Evolutionary conservation across 1,140 invertebrate genomes (phyloP).

Genomic region (Papilio helenus): DNA sequence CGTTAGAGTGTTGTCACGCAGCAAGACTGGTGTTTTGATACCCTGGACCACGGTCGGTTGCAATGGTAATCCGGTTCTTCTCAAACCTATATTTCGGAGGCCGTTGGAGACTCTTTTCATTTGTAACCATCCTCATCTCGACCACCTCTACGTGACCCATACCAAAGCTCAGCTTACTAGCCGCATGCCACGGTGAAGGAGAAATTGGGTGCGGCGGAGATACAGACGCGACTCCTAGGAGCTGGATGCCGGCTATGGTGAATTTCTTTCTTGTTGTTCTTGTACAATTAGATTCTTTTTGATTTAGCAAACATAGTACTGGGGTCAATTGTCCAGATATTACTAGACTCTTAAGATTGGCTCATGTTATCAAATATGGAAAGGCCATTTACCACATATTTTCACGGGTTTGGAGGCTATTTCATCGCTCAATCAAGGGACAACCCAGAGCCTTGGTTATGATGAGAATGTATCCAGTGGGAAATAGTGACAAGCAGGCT

Average conservation of each 20-base stretch:
- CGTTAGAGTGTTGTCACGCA: no score
- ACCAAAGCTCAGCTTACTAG: constrained; percentile 3
- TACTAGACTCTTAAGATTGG: not conserved
- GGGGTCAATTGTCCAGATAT: constrained; percentile 3
- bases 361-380: no score
- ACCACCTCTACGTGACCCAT: constrained; percentile 2
- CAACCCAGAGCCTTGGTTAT: no score
- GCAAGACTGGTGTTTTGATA: no score
- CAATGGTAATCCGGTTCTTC: constrained; percentile 3
- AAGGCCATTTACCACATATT: no score
- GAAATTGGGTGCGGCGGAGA: constrained; percentile 2
- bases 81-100: constrained; percentile 4
- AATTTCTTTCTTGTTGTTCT: constrained; percentile 5
- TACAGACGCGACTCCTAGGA: constrained; percentile 2
- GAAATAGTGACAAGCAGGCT: no score
- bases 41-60: not conserved
- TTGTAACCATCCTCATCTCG: constrained; percentile 3
- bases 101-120: constrained; percentile 3
- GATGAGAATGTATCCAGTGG: no score
- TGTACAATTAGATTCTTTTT: constrained; percentile 5
- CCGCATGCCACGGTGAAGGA: constrained; percentile 1
- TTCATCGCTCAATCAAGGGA: no score
- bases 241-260: constrained; percentile 1
- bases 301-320: constrained; percentile 4
- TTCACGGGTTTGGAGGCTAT: no score